Conservation (phyloP, 2,888 invertebrate genomes). For the Lasius platythorax region DNA sequence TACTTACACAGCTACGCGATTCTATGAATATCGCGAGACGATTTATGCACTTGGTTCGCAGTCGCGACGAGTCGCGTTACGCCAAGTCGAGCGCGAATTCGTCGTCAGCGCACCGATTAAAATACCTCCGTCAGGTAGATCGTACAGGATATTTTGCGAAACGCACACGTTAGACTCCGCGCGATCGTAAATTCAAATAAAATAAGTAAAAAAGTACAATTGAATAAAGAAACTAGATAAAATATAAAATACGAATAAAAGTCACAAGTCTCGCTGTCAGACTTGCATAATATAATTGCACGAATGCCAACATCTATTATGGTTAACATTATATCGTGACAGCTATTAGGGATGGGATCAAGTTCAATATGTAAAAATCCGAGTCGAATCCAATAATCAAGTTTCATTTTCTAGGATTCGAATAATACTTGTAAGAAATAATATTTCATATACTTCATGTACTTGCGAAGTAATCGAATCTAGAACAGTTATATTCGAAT, state of each 20-base stretch:
- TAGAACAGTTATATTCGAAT: too few species aligned
- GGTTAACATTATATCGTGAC: too few species aligned
- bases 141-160: background rate
- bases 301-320: too few species aligned
- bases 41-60: constrained; percentile 21
- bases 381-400: too few species aligned
- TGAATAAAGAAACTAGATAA: background rate
- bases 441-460: too few species aligned
- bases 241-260: background rate
- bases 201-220: background rate
- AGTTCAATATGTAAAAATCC: too few species aligned
- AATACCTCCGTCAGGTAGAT: constrained; percentile 1
- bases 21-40: constrained; percentile 43
- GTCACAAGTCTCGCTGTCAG: too few species aligned
- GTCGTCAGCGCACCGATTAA: constrained; percentile 20
- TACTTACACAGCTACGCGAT: constrained; percentile 4
- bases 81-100: constrained; percentile 28
- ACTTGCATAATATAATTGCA: too few species aligned
- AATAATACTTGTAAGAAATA: too few species aligned
- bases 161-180: background rate
- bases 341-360: too few species aligned
- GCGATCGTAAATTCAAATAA: background rate
- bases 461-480: too few species aligned
- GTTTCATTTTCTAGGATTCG: too few species aligned
- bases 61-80: constrained; percentile 9